Percentiles rank a stretch among this genome's conserved stretches.
Evolutionary conservation across 2,113 vertebrate species (phyloP).

Genomic region (Camelus dromedarius): DNA sequence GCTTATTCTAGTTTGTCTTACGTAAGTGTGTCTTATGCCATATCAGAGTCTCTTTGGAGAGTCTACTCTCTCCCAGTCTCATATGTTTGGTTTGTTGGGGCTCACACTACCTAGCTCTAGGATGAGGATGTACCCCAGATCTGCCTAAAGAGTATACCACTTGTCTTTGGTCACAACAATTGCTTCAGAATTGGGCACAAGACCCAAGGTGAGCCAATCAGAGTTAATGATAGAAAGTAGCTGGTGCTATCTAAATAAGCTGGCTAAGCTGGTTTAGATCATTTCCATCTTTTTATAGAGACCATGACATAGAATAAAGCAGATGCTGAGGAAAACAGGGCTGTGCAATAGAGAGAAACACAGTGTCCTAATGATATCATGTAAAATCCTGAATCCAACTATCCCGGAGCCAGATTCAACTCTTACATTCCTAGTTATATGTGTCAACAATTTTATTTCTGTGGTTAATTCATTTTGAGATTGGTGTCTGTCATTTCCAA

Average conservation of each 20-base stretch:
- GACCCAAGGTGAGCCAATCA: not conserved
- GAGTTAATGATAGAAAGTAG: not conserved
- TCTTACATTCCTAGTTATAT: slow-evolving; percentile 25
- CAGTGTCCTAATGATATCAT: slow-evolving; percentile 51
- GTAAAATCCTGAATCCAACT: slow-evolving; percentile 37
- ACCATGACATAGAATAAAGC: slow-evolving; percentile 34
- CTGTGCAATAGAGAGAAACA: slow-evolving; percentile 20
- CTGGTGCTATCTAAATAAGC: not conserved
- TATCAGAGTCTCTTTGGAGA: not conserved
- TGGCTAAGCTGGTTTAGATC: not conserved
- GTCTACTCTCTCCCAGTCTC: not conserved
- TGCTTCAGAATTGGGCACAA: not conserved
- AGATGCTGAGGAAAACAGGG: not conserved
- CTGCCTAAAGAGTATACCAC: not conserved
- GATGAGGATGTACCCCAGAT: not conserved
- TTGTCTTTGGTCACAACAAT: not conserved
- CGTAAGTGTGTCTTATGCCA: not conserved
- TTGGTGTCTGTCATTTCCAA: not conserved
- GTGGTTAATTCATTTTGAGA: slow-evolving; percentile 58
- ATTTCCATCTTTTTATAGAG: not conserved
- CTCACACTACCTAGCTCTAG: not conserved
- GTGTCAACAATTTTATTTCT: slow-evolving; percentile 60
- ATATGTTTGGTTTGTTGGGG: not conserved
- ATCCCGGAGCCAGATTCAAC: slow-evolving; percentile 13
- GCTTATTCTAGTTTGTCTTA: slow-evolving; percentile 21